These are phyloP conservation scores for Malurus cyaneus DNA, from an alignment of 2,113 vertebrate species.

Conservation along the genomic window DNA sequence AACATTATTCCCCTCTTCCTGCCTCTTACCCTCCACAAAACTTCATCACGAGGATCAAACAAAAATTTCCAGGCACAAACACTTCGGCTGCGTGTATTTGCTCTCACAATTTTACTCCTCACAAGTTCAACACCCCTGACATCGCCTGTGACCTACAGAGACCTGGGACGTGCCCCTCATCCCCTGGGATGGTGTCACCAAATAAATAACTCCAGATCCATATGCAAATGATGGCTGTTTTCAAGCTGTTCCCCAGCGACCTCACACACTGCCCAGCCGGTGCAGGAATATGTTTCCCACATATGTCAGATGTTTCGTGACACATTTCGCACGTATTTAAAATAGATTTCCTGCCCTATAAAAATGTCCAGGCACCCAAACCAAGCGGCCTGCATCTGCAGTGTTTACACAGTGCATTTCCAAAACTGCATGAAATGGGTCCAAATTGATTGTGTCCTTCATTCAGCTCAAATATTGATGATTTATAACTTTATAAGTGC, in stretches of 20 bases:
- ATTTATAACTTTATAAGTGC: not conserved
- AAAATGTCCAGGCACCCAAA: not conserved
- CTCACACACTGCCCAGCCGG: slow-evolving; percentile 18
- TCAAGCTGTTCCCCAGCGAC: slow-evolving; percentile 40
- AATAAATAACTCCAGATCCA: not conserved
- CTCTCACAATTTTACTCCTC: not conserved
- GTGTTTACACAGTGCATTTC: not conserved
- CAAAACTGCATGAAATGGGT: not conserved
- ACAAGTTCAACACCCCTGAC: not conserved
- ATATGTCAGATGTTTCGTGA: slow-evolving; percentile 39
- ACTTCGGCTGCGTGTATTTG: not conserved
- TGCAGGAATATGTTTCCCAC: slow-evolving; percentile 35
- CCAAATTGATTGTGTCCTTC: not conserved
- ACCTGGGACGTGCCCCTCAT: not conserved
- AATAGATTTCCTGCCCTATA: not conserved
- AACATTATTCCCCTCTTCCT: not conserved
- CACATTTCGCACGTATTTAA: slow-evolving; percentile 38
- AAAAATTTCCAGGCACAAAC: not conserved
- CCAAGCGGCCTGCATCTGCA: not conserved
- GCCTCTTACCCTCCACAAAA: not conserved
- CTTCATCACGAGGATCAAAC: not conserved
- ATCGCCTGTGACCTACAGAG: not conserved
- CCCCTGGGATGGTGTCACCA: not conserved
- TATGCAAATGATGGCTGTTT: slow-evolving; percentile 46
- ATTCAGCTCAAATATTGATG: not conserved